Base-by-base conservation (phyloP, 2,113 vertebrate genomes). In the Rhineura floridana region DNA sequence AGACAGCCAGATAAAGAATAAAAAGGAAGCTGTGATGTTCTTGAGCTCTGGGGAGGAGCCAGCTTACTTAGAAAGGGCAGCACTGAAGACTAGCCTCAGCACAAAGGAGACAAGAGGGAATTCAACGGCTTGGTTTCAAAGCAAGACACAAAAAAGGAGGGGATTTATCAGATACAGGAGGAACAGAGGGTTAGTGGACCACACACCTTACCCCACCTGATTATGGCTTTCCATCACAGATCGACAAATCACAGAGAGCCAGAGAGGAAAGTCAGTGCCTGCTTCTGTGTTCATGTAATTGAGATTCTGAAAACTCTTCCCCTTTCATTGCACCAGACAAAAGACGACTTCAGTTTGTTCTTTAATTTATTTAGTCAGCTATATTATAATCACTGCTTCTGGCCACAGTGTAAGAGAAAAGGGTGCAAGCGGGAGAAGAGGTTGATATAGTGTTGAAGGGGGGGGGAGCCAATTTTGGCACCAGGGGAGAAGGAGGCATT, bases 1-100 rank as follows among this genome's bases (percentile, higher is more conserved):
- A 94, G 77, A 79, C 72, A 82, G 63, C 15, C 30, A 88, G 91
- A 92, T 94, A 92, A 93, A 50, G 52, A 67, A 50, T 90, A 59
- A 75, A 89, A 85, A 81, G 91, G 92, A 70, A 52, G 87, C 83
- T 0, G 0, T 70, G 69, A 10, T 50, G 11, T 67, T 39, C 65
- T 0, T 33, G 63, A 65, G 44, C 73, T 88, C 82, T 86, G 46
- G 69, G 0, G 0, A 83, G 73, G 83, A 91, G 63, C 0, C 17
- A 72, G 50, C 6, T 5, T 28, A 19, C 2, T 42, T 5, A 36
- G 59, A 90, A 82, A 87, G 55, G 80, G 2, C 28, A 42, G 52
- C 1, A 10, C 39, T 10, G 52, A 73, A 85, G 23, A 72, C 9
- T 28, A 36, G 2, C 30, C 0, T 0, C 19, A 73, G 17, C 67